phyloP scores from a whole-genome alignment of 1,140 invertebrate species.

The Philotrypesis tridentata region DNA sequence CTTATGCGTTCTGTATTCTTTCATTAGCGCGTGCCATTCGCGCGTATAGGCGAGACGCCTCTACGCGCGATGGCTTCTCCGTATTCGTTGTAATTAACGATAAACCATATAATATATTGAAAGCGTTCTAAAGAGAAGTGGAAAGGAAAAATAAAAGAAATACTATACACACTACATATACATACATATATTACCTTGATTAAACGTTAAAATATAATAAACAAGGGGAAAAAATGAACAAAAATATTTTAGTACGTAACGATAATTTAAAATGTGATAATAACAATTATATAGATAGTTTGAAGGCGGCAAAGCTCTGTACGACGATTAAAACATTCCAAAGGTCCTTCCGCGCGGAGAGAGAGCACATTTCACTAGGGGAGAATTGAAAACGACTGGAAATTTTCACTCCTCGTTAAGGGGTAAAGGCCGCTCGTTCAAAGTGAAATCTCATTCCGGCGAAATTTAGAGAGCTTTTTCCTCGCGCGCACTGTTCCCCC shows the following conservation, averaged over 20 bases:
- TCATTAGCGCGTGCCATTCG: too few relatives aligned
- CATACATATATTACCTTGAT: background rate
- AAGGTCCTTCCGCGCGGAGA: background rate
- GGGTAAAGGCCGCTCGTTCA: background rate
- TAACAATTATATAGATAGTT: background rate
- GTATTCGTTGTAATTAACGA: too few relatives aligned
- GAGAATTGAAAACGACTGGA: background rate
- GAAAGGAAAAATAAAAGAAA: background rate
- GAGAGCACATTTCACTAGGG: background rate
- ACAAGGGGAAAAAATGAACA: background rate
- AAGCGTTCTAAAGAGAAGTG: background rate
- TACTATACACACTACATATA: background rate
- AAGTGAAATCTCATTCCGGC: slow-evolving; percentile 7
- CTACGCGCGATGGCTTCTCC: too few relatives aligned
- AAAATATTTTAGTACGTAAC: background rate
- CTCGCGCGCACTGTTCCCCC: background rate
- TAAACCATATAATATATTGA: background rate
- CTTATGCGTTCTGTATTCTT: too few relatives aligned
- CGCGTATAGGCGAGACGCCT: too few relatives aligned
- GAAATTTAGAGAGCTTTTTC: background rate
- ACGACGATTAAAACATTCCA: background rate
- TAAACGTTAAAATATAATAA: background rate
- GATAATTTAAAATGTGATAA: background rate
- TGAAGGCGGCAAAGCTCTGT: background rate
- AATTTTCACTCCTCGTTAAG: background rate